Evolutionary conservation across 2,888 invertebrate genomes (phyloP).

Genomic region (Hydroisotoma schaefferi): DNA sequence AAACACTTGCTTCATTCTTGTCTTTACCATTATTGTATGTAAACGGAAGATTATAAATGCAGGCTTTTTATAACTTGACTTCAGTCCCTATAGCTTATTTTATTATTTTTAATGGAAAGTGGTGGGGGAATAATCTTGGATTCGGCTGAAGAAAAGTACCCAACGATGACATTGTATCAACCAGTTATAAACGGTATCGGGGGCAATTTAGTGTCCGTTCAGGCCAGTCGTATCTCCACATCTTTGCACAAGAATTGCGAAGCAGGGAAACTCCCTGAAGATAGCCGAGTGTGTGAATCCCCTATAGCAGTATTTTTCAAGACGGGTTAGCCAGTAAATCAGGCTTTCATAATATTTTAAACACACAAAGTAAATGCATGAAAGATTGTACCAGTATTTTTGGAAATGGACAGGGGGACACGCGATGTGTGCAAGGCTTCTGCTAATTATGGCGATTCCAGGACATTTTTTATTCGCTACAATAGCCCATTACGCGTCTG

Average conservation of each 20-base stretch:
- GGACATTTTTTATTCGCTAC: conserved; percentile 46
- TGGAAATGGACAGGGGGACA: conserved; percentile 50
- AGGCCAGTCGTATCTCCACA: conserved; percentile 72
- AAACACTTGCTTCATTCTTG: no score
- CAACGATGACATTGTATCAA: conserved; percentile 72
- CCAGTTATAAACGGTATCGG: conserved; percentile 79
- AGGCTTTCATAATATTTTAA: no score
- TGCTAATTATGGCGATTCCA: conserved; percentile 48
- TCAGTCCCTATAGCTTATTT: background rate
- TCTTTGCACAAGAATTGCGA: conserved; percentile 64
- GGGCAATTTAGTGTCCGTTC: conserved; percentile 73
- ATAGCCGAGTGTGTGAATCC: conserved; percentile 48
- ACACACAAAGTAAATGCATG: no score
- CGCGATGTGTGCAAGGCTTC: conserved; percentile 55
- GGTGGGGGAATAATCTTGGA: conserved; percentile 72
- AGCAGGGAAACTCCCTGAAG: conserved; percentile 60
- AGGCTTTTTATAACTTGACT: conserved; percentile 12
- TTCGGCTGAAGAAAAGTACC: conserved; percentile 64
- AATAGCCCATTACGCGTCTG: conserved; percentile 29
- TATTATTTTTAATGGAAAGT: conserved; percentile 53
- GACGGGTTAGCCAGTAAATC: no score
- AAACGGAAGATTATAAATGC: background rate
- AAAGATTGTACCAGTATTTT: no score
- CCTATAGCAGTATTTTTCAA: conserved; percentile 49
- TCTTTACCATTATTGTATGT: background rate